Evolutionary conservation across 2,888 invertebrate genomes (phyloP).

Genomic region (Chrysotoxum bicinctum): DNA sequence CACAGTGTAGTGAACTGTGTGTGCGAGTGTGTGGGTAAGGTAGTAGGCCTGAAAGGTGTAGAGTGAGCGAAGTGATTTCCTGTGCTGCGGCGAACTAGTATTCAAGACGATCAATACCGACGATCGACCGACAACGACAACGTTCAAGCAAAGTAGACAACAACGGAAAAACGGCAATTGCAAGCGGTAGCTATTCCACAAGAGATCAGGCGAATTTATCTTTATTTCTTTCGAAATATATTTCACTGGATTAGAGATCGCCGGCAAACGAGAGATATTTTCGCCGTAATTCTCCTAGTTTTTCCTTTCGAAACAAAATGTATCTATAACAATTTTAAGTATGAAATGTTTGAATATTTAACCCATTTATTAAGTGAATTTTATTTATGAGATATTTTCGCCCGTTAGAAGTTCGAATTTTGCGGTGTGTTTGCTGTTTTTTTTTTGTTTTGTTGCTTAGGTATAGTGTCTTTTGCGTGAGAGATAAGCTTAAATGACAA

Average conservation of each 20-base stretch:
- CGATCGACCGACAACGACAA: not conserved
- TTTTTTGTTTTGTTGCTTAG: slow-evolving; percentile 33
- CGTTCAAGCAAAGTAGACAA: slow-evolving; percentile 32
- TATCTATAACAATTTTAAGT: slow-evolving; percentile 14
- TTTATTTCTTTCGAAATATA: not conserved
- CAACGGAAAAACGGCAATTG: slow-evolving; percentile 25
- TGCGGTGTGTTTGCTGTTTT: slow-evolving; percentile 43
- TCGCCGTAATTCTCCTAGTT: not conserved
- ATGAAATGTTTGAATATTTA: slow-evolving; percentile 15
- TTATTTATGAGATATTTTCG: slow-evolving; percentile 53
- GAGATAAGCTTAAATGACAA: slow-evolving; percentile 61
- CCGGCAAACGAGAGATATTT: slow-evolving; percentile 11
- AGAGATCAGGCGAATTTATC: slow-evolving; percentile 42
- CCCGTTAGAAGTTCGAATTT: slow-evolving; percentile 46
- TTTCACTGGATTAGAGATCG: slow-evolving; percentile 15
- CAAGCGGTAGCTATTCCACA: slow-evolving; percentile 38
- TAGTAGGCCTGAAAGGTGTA: slow-evolving; percentile 59
- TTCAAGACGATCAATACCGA: slow-evolving; percentile 61
- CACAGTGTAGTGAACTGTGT: not conserved
- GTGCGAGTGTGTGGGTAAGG: slow-evolving; percentile 17
- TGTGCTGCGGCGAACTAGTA: slow-evolving; percentile 44
- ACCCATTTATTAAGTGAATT: slow-evolving; percentile 23
- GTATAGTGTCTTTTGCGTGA: slow-evolving; percentile 48
- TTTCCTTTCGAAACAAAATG: not conserved
- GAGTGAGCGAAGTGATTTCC: slow-evolving; percentile 56